phyloP scores from a whole-genome alignment of 2,113 vertebrate genomes.

The Misgurnus mizolepis region DNA sequence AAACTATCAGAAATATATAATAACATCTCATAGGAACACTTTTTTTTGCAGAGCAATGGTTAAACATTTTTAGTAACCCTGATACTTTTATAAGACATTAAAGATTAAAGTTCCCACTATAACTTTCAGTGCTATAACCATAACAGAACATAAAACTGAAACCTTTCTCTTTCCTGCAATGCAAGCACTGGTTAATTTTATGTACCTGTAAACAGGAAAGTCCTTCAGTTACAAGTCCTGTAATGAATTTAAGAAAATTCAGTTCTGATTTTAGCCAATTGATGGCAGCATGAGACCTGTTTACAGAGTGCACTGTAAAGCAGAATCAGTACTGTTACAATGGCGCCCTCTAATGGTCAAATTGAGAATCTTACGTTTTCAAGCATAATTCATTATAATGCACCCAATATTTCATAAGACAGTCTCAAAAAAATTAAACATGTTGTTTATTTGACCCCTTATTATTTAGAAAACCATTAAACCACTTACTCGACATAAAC shows the following conservation, averaged over 20 bases:
- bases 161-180: too few relatives aligned
- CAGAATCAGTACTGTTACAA: constrained; percentile 44
- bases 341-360: constrained; percentile 63
- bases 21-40: background rate
- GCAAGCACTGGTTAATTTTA: too few relatives aligned
- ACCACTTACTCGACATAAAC: background rate
- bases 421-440: constrained; percentile 4
- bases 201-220: too few relatives aligned
- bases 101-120: too few relatives aligned
- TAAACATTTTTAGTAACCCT: too few relatives aligned
- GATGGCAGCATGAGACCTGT: constrained; percentile 66
- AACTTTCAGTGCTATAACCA: too few relatives aligned
- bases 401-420: background rate
- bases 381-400: background rate
- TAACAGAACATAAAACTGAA: too few relatives aligned
- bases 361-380: background rate
- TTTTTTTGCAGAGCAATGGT: too few relatives aligned
- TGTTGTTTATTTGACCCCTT: background rate
- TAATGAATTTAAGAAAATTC: background rate
- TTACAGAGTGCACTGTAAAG: background rate
- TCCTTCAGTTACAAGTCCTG: too few relatives aligned
- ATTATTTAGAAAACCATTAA: background rate
- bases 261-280: constrained; percentile 50
- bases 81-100: too few relatives aligned
- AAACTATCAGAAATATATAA: background rate